phyloP scores from a whole-genome alignment of 2,888 invertebrate species.

The Xanthorhoe spadicearia region DNA sequence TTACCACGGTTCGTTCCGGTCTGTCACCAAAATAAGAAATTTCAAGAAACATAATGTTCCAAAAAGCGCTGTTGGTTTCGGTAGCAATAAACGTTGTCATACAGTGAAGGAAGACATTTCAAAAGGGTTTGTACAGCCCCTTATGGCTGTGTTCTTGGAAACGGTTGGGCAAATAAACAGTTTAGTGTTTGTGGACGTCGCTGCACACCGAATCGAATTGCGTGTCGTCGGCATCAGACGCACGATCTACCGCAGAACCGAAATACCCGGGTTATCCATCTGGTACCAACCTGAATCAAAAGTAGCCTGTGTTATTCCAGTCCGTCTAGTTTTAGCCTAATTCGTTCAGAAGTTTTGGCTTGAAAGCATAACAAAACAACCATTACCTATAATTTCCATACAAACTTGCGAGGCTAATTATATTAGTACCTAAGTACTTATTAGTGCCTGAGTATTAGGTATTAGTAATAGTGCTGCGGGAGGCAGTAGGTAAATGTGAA shows the following conservation, averaged over 20 bases:
- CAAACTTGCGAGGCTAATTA: too few relatives aligned
- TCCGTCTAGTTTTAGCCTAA: too few relatives aligned
- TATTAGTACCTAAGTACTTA: too few relatives aligned
- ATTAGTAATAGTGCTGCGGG: too few relatives aligned
- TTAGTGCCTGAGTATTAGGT: too few relatives aligned
- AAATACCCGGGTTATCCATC: not conserved
- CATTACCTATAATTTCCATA: too few relatives aligned
- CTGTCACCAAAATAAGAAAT: conserved; percentile 52
- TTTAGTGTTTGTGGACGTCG: conserved; percentile 44
- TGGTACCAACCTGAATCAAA: too few relatives aligned
- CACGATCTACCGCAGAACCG: conserved; percentile 1
- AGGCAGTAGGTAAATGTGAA: too few relatives aligned
- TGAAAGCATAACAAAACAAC: too few relatives aligned
- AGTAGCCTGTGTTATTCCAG: too few relatives aligned
- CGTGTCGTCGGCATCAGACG: conserved; percentile 18
- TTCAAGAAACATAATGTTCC: conserved; percentile 57
- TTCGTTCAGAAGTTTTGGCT: too few relatives aligned
- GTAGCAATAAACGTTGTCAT: conserved; percentile 73
- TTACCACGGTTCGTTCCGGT: conserved; percentile 46
- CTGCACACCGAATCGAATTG: conserved; percentile 52
- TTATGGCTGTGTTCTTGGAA: conserved; percentile 55
- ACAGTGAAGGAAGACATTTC: conserved; percentile 39
- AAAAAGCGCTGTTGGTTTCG: conserved; percentile 61
- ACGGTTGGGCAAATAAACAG: conserved; percentile 55
- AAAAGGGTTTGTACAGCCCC: conserved; percentile 63